Percentiles rank a stretch among this genome's conserved stretches.
These are phyloP conservation scores for Campylomormyrus numenius DNA, from an alignment of 2,113 vertebrate genomes.

Conservation along the genomic window DNA sequence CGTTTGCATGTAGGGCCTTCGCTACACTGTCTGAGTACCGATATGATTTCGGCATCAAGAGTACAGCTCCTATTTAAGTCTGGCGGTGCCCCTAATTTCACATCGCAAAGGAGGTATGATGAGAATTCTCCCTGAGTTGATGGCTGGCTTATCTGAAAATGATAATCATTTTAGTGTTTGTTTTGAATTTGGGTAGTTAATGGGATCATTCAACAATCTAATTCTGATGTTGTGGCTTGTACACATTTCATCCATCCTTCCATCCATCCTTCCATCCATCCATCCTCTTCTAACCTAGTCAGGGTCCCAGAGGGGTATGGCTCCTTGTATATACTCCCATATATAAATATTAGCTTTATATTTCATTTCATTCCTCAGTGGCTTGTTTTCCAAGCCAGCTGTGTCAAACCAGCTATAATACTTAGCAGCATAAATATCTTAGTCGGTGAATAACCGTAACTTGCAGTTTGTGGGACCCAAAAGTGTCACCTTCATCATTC, in stretches of 20 bases:
- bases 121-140: not conserved
- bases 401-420: not conserved
- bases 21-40: not conserved
- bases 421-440: not conserved
- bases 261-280: not conserved
- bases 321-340: not conserved
- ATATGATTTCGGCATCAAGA: not conserved
- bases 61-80: not conserved
- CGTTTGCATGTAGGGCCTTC: not conserved
- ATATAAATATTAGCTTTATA: not conserved
- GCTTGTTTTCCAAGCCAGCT: not conserved
- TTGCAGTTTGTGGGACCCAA: not conserved
- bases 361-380: not conserved
- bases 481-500: not conserved
- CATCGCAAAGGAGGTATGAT: not conserved
- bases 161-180: not conserved
- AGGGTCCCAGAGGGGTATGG: not conserved
- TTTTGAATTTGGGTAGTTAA: not conserved
- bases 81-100: not conserved
- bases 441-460: not conserved
- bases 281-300: not conserved
- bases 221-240: not conserved
- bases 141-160: not conserved
- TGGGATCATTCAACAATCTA: not conserved
- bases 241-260: not conserved